Conservation (phyloP, 1,140 invertebrate genomes). For the Drosophila chauvacae region DNA sequence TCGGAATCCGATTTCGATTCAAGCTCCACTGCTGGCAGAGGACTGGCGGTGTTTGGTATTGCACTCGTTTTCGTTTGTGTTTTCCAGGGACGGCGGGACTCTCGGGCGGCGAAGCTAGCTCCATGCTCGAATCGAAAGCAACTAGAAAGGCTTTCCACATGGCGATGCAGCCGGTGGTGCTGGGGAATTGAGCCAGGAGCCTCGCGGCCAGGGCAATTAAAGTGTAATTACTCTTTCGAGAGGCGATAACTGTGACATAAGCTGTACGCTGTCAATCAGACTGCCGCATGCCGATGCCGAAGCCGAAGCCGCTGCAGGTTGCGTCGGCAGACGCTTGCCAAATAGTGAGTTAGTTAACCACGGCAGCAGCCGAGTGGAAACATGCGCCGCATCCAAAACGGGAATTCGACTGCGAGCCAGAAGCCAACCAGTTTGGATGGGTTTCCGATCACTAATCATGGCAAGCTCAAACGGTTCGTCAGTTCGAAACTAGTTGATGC, state of each 20-base stretch:
- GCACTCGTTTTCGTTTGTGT: conserved; percentile 51
- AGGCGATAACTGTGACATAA: conserved; percentile 50
- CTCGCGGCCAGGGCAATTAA: conserved; percentile 28
- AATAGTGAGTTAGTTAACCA: conserved; percentile 41
- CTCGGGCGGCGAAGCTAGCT: conserved; percentile 3
- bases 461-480: conserved; percentile 17
- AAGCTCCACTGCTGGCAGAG: conserved; percentile 2
- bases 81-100: background rate
- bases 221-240: conserved; percentile 47
- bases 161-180: background rate
- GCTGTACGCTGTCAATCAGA: conserved; percentile 23
- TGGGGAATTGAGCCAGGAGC: background rate
- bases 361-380: conserved; percentile 4
- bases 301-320: conserved; percentile 24
- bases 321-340: conserved; percentile 38
- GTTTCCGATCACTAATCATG: conserved; percentile 34
- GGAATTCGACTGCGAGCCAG: conserved; percentile 21
- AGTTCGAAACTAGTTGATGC: conserved; percentile 28
- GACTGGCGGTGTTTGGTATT: background rate
- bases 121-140: conserved; percentile 1
- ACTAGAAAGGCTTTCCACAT: conserved; percentile 9
- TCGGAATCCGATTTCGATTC: conserved; percentile 24
- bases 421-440: conserved; percentile 37
- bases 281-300: conserved; percentile 12
- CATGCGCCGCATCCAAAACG: conserved; percentile 28